Evolutionary conservation across 1,140 invertebrate genomes (phyloP), one percentile per base, ranked within the genome.

Genomic region (Samia ricini): DNA sequence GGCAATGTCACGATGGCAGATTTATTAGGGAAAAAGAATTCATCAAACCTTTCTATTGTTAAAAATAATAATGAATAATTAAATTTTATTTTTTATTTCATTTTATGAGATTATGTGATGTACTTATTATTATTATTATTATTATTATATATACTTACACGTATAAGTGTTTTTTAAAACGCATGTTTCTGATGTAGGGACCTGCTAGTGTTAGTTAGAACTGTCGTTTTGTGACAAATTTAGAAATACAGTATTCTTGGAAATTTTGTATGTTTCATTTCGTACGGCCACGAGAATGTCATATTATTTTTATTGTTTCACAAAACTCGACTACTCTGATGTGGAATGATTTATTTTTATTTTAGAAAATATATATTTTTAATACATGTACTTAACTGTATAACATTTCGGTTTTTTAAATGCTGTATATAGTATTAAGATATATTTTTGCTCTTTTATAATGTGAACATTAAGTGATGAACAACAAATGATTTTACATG

Each of bases 241-340:
- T 85, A 80, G 83, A 72, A 88, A 86, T 89, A 89, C 79, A 89
- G 75, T 87, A 87, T 89, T 89, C 83, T 82, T 71, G 63, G 81
- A 82, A 68, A 72, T 51, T 20, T 63, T n/a, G 65, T 19, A 20
- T 12, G n/a, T 57, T 57, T 57, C 19, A 57, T 57, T 57, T 57
- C 18, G 5, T 36, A 42, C 33, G 8, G n/a, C n/a, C n/a, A n/a
- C n/a, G n/a, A n/a, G 33, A 42, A 42, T 42, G 3, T 42, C 15
- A 15, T 12, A 4, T 42, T 42, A 5, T 42, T 15, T 42, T 42
- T 12, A 42, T 42, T 42, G 12, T 42, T 42, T 15, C 33, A 3
- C 33, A n/a, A n/a, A n/a, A n/a, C 12, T 8, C 26, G 3, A 3
- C n/a, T 36, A 10, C 33, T 42, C 12, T 12, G 10, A 26, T 26